Percentiles rank a stretch among this genome's conserved stretches.
phyloP scores from a whole-genome alignment of 2,888 invertebrate species.

The Byasa hedistus region DNA sequence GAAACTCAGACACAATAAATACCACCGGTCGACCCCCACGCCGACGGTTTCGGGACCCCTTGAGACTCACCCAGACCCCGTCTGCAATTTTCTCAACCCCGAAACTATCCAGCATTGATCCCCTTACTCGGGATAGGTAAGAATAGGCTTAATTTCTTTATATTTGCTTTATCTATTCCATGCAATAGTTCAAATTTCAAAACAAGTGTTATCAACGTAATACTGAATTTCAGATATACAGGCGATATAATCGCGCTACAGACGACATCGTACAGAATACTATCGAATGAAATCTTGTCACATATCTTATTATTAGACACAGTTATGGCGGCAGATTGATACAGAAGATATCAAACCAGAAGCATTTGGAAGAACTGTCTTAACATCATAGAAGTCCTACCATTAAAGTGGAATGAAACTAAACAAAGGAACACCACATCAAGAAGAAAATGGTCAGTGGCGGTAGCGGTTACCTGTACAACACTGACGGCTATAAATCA shows the following conservation, averaged over 20 bases:
- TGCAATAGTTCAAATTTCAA: background rate
- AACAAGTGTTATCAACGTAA: background rate
- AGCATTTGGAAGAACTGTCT: too few relatives aligned
- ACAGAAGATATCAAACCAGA: too few relatives aligned
- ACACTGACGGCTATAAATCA: conserved; percentile 29
- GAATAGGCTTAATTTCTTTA: conserved; percentile 55
- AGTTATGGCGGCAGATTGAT: too few relatives aligned
- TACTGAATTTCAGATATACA: too few relatives aligned
- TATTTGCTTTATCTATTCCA: conserved; percentile 4
- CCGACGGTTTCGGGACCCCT: conserved; percentile 35
- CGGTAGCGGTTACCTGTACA: background rate
- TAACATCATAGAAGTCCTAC: too few relatives aligned
- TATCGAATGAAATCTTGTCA: too few relatives aligned
- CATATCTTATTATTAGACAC: too few relatives aligned
- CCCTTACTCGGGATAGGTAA: conserved; percentile 50
- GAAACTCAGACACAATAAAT: conserved; percentile 63
- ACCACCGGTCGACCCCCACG: conserved; percentile 50
- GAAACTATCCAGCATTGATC: conserved; percentile 70
- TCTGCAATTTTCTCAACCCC: conserved; percentile 58
- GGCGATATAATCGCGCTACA: too few relatives aligned
- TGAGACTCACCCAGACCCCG: conserved; percentile 42
- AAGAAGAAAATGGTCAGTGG: too few relatives aligned
- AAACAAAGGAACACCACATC: too few relatives aligned
- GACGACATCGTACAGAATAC: too few relatives aligned
- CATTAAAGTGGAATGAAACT: too few relatives aligned